Evolutionary conservation across 2,888 invertebrate species (phyloP).

Genomic region (Halictus ligatus): DNA sequence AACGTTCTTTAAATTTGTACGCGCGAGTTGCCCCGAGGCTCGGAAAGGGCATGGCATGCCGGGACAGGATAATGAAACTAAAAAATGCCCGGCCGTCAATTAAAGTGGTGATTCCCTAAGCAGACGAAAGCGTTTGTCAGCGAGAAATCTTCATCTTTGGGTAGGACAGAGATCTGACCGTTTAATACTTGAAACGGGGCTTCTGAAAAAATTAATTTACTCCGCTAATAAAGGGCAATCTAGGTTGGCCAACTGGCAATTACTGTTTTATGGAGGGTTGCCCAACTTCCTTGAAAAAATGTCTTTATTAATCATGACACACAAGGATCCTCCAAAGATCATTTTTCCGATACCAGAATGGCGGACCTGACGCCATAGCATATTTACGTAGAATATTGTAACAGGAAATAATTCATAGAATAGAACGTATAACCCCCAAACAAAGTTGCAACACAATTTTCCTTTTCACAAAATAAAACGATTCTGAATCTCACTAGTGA

Average conservation of each 20-base stretch:
- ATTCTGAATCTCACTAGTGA: too few species aligned
- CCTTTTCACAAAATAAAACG: too few species aligned
- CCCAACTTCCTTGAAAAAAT: neutral
- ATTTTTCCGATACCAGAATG: too few species aligned
- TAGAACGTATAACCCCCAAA: too few species aligned
- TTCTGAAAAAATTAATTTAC: neutral
- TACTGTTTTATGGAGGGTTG: neutral
- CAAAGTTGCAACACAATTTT: too few species aligned
- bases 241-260: neutral
- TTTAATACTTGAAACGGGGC: neutral
- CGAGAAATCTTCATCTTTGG: constrained; percentile 47
- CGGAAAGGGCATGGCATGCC: constrained; percentile 38
- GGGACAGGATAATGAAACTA: neutral
- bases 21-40: constrained; percentile 46
- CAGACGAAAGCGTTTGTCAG: constrained; percentile 40
- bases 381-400: too few species aligned
- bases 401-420: too few species aligned
- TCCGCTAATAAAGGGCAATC: neutral
- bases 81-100: constrained; percentile 31
- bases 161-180: neutral
- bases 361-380: too few species aligned
- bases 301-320: neutral
- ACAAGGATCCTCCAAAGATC: too few species aligned
- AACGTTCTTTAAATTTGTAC: constrained; percentile 57
- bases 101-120: constrained; percentile 48